phyloP scores from a whole-genome alignment of 2,888 invertebrate genomes.

The Colletes collaris region DNA sequence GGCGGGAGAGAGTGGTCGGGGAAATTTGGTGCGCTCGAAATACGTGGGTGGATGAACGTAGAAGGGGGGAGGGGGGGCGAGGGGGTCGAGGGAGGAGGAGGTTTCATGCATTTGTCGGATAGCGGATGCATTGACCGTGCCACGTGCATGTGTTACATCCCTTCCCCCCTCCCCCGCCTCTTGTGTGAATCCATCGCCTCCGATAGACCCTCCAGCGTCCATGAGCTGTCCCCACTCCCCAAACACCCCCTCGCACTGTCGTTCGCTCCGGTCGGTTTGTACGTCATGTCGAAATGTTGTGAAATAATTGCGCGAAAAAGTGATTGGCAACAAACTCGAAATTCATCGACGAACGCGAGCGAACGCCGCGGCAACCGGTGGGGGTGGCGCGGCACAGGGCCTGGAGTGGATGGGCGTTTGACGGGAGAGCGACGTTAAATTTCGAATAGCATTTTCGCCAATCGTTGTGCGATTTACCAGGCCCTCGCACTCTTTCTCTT shows the following conservation, averaged over 20 bases:
- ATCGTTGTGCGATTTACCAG: constrained; percentile 70
- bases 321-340: constrained; percentile 80
- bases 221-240: constrained; percentile 41
- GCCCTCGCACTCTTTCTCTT: constrained; percentile 49
- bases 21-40: constrained; percentile 68
- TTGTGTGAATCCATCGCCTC: constrained; percentile 62
- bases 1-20: constrained; percentile 37
- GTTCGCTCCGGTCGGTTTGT: constrained; percentile 68
- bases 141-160: constrained; percentile 82
- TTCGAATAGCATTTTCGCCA: constrained; percentile 73
- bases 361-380: constrained; percentile 41
- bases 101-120: constrained; percentile 80
- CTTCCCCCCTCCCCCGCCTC: constrained; percentile 56
- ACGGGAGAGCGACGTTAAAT: constrained; percentile 73
- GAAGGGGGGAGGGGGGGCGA: constrained; percentile 38
- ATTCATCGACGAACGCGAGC: constrained; percentile 71
- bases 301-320: constrained; percentile 82
- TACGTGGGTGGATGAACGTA: constrained; percentile 29
- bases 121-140: constrained; percentile 80
- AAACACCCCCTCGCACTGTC: constrained; percentile 16
- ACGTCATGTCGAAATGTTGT: constrained; percentile 81
- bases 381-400: constrained; percentile 19
- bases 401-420: constrained; percentile 63
- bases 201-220: constrained; percentile 64
- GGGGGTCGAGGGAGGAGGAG: constrained; percentile 50